Conservation (phyloP, 2,888 invertebrate genomes). For the Acholoe squamosa region DNA sequence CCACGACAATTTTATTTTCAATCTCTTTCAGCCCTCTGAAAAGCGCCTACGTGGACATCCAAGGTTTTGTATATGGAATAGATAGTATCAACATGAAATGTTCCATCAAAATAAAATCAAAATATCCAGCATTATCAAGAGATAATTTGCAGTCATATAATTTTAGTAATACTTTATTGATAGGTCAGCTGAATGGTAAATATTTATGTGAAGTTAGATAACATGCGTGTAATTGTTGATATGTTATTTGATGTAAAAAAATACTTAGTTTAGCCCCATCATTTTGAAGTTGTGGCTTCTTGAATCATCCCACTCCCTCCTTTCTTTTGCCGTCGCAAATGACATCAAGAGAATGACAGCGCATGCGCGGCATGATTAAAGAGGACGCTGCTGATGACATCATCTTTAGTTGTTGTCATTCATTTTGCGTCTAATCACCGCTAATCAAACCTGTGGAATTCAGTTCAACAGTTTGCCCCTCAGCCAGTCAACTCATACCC, state of each 20-base stretch:
- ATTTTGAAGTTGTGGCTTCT: not conserved
- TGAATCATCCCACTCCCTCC: not conserved
- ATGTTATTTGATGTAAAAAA: too few species aligned
- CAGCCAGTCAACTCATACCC: constrained; percentile 17
- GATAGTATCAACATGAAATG: too few species aligned
- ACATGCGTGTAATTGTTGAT: too few species aligned
- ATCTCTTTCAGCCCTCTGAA: not conserved
- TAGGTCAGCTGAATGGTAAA: too few species aligned
- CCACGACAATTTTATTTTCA: constrained; percentile 8
- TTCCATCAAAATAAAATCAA: too few species aligned
- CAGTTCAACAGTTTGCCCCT: constrained; percentile 42
- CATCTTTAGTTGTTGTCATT: constrained; percentile 55
- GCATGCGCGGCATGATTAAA: constrained; percentile 45
- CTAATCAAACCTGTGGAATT: constrained; percentile 58
- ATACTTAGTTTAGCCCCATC: too few species aligned
- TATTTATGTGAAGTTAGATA: too few species aligned
- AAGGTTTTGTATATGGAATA: too few species aligned
- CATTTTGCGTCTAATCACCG: constrained; percentile 11
- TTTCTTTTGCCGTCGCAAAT: not conserved
- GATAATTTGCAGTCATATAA: too few species aligned
- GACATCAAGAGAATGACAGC: not conserved
- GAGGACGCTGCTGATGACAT: constrained; percentile 47
- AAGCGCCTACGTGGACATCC: too few species aligned
- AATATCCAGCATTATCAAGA: too few species aligned
- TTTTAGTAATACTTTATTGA: too few species aligned